phyloP scores from a whole-genome alignment of 2,113 vertebrate genomes.

The Nansenia antarctica region DNA sequence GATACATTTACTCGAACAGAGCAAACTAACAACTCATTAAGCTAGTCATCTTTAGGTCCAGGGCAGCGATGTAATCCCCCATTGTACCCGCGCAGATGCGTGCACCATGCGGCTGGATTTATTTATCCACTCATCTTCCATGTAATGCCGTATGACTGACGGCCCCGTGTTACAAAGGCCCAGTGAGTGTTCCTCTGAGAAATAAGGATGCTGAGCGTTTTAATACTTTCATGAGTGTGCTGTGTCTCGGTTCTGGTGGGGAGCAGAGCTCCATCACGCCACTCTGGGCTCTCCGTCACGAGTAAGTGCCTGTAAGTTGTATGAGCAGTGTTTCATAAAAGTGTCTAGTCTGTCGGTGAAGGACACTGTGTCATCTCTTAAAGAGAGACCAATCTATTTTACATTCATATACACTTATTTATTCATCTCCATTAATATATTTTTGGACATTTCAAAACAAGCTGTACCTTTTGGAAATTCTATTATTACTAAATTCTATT shows the following conservation, averaged over 20 bases:
- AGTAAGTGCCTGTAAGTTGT: neutral
- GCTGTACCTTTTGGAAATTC: neutral
- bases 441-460: too few relatives aligned
- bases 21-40: slow-evolving; percentile 35
- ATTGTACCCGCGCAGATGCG: neutral
- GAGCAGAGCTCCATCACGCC: neutral
- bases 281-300: slow-evolving; percentile 5
- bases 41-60: slow-evolving; percentile 22
- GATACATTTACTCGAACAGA: slow-evolving; percentile 20
- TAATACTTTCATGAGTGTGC: slow-evolving; percentile 14
- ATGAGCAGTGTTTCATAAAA: neutral
- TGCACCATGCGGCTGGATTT: neutral
- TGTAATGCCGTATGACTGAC: slow-evolving; percentile 3
- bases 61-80: slow-evolving; percentile 20
- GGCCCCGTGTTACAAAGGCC: neutral
- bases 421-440: too few relatives aligned
- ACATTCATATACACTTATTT: neutral
- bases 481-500: neutral
- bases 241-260: slow-evolving; percentile 6
- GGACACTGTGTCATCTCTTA: neutral
- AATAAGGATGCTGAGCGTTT: slow-evolving; percentile 1
- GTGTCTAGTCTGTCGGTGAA: too few relatives aligned
- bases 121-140: slow-evolving; percentile 21
- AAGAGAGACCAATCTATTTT: neutral
- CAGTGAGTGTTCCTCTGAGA: neutral